Base-by-base conservation (phyloP, 2,888 invertebrate species). In the Coremacera marginata region DNA sequence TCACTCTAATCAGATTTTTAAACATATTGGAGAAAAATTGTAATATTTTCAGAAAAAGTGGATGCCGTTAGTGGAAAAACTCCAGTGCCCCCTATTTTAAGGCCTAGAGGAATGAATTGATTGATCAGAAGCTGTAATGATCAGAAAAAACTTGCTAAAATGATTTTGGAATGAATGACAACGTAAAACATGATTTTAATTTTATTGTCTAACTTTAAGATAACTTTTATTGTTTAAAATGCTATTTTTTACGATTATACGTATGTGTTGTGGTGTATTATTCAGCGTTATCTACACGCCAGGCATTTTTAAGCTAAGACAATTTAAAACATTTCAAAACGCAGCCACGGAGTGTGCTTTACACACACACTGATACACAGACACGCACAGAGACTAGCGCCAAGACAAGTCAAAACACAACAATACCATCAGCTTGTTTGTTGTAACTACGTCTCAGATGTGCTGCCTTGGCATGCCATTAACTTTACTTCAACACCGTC, bases 281-380 rank as follows among this genome's bases (percentile, higher is more conserved):
- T 25, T 60, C 27, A 22, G 27, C 60, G 60, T 60, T 60, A 60
- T 60, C 60, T 60, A 27, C 60, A 27, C 27, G 60, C 25, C 27
- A 60, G 25, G 25, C 60, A 60, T 27, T 60, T 60, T 60, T 60
- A 60, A 60, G 60, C 60, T 60, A 60, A 60, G 27, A 60, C 60
- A 60, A 60, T 60, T 60, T 60, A 27, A 60, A 60, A 60, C 60
- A 60, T 60, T 60, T 60, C 27, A 11, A 27, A 60, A 27, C 60
- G 60, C 27, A 60, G 11, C 22, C 22, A 60, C 16, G 60, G 27
- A 60, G 60, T 25, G 16, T 60, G 60, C 14, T 14, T 55, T 3
- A 8, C 19, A 14, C 60, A 60, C 8, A 19, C 19, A 60, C 60
- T n/a, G n/a, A n/a, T n/a, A 27, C 27, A 27, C 11, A 60, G 27